Evolutionary conservation across 2,888 invertebrate species (phyloP), one percentile per base, ranked within the genome.

Genomic region (Chorisops tibialis): DNA sequence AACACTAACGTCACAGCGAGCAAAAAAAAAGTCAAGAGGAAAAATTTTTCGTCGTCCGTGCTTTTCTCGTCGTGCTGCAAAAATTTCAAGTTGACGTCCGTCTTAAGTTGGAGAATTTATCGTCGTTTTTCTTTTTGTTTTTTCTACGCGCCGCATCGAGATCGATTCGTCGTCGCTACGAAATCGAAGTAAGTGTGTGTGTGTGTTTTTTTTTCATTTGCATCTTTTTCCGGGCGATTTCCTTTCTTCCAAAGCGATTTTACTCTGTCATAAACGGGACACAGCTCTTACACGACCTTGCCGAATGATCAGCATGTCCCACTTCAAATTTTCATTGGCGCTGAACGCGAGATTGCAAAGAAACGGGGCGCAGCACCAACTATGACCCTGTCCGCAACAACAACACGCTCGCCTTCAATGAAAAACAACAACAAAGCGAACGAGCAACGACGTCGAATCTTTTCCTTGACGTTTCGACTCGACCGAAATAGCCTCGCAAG

Each of bases 381-480:
- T 5, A 41, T 16, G 52, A 52, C 52, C 52, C 12, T 11, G n/a
- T n/a, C 38, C 39, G 19, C 37, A 19, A 19, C 39, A 39, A 52
- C 38, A 39, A 52, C 47, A 19, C 19, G 12, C n/a, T 58, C 58
- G 58, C 4, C 9, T n/a, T 21, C 19, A 30, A 14, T 12, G 45
- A 16, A 45, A 56, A 21, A 56, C 43, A 24, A 56, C 38, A 30
- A 56, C 56, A 56, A 56, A 56, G 22, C 39, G 21, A 21, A 14
- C 56, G 45, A 56, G 30, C 30, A 45, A 56, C 56, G 56, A 43
- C 56, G 45, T 56, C 59, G 59, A 35, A 18, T 41, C n/a, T 58
- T 49, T 58, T 61, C 63, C 52, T 63, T 63, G 63, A 63, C 63
- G 63, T 60, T 63, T 63, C 35, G 54, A n/a, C n/a, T 30, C 45